phyloP scores from a whole-genome alignment of 2,113 vertebrate genomes.

The Seriola quinqueradiata region DNA sequence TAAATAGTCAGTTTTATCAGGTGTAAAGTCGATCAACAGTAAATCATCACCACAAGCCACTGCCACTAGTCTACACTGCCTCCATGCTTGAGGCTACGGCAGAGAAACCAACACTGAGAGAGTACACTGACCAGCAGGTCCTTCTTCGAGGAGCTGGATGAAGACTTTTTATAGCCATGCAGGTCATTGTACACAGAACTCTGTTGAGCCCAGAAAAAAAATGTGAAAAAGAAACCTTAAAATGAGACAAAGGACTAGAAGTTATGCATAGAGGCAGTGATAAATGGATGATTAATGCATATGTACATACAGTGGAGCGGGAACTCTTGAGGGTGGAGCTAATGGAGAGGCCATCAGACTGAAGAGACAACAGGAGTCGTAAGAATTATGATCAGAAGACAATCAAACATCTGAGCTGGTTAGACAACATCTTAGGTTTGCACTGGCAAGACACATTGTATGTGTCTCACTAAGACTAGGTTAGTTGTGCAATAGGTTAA shows the following conservation, averaged over 20 bases:
- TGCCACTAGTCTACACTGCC: conserved; percentile 18
- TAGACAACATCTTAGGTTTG: neutral
- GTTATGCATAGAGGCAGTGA: conserved; percentile 1
- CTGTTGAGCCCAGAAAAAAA: conserved; percentile 78
- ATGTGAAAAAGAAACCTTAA: neutral
- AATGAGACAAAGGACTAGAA: conserved; percentile 20
- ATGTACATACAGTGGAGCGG: conserved; percentile 85
- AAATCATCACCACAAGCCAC: conserved; percentile 46
- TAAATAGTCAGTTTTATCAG: conserved; percentile 5
- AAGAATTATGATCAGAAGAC: conserved; percentile 7
- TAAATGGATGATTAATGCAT: neutral
- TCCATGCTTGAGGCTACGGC: conserved; percentile 43
- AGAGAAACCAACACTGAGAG: conserved; percentile 10
- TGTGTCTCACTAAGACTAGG: neutral
- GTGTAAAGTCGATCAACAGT: conserved; percentile 11
- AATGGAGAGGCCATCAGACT: conserved; percentile 81
- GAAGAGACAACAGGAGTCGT: conserved; percentile 67
- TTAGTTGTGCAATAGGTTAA: conserved; percentile 17
- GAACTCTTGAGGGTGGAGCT: conserved; percentile 83
- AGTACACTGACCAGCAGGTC: conserved; percentile 90
- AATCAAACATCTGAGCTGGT: conserved; percentile 2
- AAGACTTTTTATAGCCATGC: conserved; percentile 85
- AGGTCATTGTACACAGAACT: conserved; percentile 88
- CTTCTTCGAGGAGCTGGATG: conserved; percentile 85
- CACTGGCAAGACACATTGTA: neutral